These are phyloP conservation scores for Drosophila arawakana DNA, from an alignment of 1,140 invertebrate genomes.

Conservation along the genomic window DNA sequence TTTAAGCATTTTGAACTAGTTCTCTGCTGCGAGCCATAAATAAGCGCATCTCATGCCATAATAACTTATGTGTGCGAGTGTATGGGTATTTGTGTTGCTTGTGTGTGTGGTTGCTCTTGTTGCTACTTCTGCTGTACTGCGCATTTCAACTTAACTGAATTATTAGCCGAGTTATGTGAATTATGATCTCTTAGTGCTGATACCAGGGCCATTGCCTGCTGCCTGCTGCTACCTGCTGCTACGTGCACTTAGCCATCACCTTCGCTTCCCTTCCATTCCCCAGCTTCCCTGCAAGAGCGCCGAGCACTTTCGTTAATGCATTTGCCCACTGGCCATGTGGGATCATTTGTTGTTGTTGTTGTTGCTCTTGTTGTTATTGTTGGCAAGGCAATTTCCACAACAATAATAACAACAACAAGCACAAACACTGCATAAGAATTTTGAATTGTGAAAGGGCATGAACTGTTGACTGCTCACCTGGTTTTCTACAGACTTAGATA, in stretches of 20 bases:
- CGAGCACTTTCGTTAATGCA: conserved; percentile 79
- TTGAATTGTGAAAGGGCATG: conserved; percentile 28
- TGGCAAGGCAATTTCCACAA: conserved; percentile 55
- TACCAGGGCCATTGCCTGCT: conserved; percentile 40
- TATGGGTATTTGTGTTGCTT: conserved; percentile 22
- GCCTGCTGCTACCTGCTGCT: conserved; percentile 12
- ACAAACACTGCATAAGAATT: conserved; percentile 19
- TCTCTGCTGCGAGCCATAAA: neutral
- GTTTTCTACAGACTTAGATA: conserved; percentile 20
- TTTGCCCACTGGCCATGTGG: conserved; percentile 82
- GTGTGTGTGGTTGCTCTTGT: conserved; percentile 38
- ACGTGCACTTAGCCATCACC: conserved; percentile 40
- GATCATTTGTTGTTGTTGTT: conserved; percentile 52
- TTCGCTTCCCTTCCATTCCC: neutral
- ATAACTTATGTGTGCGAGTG: conserved; percentile 1
- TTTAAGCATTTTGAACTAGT: neutral
- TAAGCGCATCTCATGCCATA: neutral
- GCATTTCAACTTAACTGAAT: conserved; percentile 82
- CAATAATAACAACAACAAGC: conserved; percentile 57
- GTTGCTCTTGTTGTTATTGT: conserved; percentile 30
- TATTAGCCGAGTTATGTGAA: conserved; percentile 82
- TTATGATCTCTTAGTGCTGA: conserved; percentile 81
- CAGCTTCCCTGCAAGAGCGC: neutral
- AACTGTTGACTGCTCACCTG: conserved; percentile 67
- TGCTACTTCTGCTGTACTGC: conserved; percentile 58